phyloP scores from a whole-genome alignment of 1,140 invertebrate genomes.

The Archivesica marissinica region DNA sequence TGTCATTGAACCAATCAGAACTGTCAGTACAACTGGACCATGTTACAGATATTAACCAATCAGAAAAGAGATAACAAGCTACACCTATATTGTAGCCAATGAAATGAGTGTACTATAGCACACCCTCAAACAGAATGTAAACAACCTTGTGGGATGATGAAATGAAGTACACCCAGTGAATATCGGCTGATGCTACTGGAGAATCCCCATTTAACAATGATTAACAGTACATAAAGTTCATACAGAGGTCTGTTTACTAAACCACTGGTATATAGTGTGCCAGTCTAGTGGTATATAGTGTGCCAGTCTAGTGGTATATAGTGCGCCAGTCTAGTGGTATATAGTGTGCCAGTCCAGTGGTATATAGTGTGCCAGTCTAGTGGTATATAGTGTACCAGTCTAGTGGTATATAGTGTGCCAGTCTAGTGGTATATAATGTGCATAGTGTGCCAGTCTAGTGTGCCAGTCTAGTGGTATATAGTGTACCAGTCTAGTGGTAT shows the following conservation, averaged over 20 bases:
- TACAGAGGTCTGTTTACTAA: background rate
- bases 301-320: too few relatives aligned
- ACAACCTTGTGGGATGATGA: background rate
- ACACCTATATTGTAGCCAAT: conserved; percentile 4
- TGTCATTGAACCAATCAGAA: conserved; percentile 27
- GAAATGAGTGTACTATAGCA: background rate
- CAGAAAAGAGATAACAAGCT: background rate
- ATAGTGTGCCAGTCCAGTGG: too few relatives aligned
- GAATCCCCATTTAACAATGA: background rate
- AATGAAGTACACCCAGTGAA: background rate
- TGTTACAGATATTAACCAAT: background rate
- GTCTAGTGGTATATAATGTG: too few relatives aligned
- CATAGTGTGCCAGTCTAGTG: too few relatives aligned
- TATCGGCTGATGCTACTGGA: background rate
- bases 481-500: too few relatives aligned
- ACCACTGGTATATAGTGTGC: background rate
- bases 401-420: too few relatives aligned
- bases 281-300: background rate
- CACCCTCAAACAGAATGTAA: background rate
- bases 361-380: too few relatives aligned
- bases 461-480: too few relatives aligned
- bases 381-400: too few relatives aligned
- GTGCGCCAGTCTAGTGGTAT: too few relatives aligned
- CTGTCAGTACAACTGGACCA: background rate
- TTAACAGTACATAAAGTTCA: background rate